Evolutionary conservation across 2,113 vertebrate species (phyloP).

Genomic region (Phalacrocorax brasilianus): DNA sequence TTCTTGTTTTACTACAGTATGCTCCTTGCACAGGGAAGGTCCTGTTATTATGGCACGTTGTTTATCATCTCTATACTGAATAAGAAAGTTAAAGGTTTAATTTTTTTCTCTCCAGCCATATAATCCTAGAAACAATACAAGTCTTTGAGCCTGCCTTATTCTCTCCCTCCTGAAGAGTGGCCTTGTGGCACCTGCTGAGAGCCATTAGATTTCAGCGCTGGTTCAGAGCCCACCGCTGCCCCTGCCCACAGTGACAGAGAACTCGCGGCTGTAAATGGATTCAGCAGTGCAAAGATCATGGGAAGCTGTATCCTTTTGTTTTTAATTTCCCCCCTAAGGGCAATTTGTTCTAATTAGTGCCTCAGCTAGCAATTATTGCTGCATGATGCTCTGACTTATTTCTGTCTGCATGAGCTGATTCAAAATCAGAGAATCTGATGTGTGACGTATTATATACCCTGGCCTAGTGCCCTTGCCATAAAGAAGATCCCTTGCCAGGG

Average conservation of each 20-base stretch:
- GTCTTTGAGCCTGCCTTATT: neutral
- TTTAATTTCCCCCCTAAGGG: neutral
- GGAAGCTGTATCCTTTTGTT: constrained; percentile 22
- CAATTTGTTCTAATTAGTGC: constrained; percentile 49
- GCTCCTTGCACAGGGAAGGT: neutral
- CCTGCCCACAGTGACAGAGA: neutral
- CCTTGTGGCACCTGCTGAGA: neutral
- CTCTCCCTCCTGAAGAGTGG: neutral
- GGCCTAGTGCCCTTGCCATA: constrained; percentile 11
- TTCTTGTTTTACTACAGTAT: neutral
- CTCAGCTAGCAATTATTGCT: constrained; percentile 39
- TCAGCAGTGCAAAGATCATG: constrained; percentile 28
- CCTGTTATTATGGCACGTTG: neutral
- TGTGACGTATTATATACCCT: constrained; percentile 22
- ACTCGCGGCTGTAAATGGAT: neutral
- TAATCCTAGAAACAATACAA: neutral
- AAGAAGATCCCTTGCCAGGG: constrained; percentile 36
- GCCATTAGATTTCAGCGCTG: neutral
- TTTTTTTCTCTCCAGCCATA: neutral
- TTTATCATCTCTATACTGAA: neutral
- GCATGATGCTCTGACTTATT: constrained; percentile 57
- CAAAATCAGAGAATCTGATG: constrained; percentile 27
- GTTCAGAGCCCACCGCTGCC: neutral
- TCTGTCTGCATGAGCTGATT: constrained; percentile 31
- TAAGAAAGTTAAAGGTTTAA: neutral